These are phyloP conservation scores for Musca vetustissima DNA, from an alignment of 1,140 invertebrate genomes.

Conservation along the genomic window DNA sequence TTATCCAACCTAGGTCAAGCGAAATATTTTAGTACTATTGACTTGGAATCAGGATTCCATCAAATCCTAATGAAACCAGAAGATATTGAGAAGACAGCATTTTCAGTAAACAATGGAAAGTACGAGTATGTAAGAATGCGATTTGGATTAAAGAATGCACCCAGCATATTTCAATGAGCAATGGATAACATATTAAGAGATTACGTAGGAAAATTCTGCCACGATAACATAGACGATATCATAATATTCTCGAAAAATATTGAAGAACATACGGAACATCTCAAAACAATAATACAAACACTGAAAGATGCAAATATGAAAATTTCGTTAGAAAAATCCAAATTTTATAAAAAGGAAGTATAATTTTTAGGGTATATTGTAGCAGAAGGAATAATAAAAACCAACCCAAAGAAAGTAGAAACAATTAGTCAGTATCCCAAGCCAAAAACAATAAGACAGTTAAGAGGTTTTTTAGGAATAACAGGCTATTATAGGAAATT, in stretches of 20 bases:
- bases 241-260: constrained; percentile 32
- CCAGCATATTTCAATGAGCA: constrained; percentile 37
- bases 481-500: too few relatives aligned
- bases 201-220: constrained; percentile 28
- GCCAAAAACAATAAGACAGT: too few relatives aligned
- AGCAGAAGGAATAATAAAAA: too few relatives aligned
- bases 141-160: constrained; percentile 45
- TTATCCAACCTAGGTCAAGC: constrained; percentile 32
- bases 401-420: too few relatives aligned
- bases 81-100: constrained; percentile 32
- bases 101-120: constrained; percentile 33
- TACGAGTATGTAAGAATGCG: constrained; percentile 38
- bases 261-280: too few relatives aligned
- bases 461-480: too few relatives aligned
- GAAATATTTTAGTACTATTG: constrained; percentile 34
- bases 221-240: constrained; percentile 40
- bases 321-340: too few relatives aligned
- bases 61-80: constrained; percentile 32
- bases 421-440: too few relatives aligned
- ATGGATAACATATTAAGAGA: constrained; percentile 39
- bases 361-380: too few relatives aligned
- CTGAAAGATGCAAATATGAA: too few relatives aligned
- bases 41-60: constrained; percentile 36
- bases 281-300: too few relatives aligned
- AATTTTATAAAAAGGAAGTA: too few relatives aligned